Base-by-base conservation (phyloP, 2,888 invertebrate genomes). In the Leptinotarsa rubiginosa region DNA sequence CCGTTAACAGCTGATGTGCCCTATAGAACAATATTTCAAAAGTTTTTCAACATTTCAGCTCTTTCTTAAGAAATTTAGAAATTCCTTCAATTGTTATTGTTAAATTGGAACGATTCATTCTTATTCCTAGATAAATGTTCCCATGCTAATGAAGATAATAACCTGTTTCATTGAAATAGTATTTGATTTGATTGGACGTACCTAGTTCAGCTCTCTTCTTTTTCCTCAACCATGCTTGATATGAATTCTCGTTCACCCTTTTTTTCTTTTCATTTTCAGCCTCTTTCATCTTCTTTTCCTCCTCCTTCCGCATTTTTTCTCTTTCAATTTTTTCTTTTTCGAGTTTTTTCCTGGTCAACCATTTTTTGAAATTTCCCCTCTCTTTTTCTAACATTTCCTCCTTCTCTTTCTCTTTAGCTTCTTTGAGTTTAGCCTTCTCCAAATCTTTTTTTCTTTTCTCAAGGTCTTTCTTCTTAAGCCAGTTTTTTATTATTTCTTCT, bases 201-300 rank as follows among this genome's bases (percentile, higher is more conserved):
- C 92, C 89, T 88, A 91, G 90, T 72, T 90, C 89, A 16, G 89
- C 88, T 73, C 91, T 90, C 71, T 91, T 90, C 78, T 93, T 93
- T 79, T 88, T 90, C 67, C 88, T 88, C 47, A 89, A 86, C 93
- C 93, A 93, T 59, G 85, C 73, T 56, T 85, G 83, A 80, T 81
- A 87, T 64, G 79, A 82, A 5, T 84, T 72, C 54, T 86, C 82
- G 74, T 83, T 85, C 56, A 85, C 85, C 15, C 79, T 76, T 66
- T 86, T 83, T 13, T 84, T 84, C 65, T 87, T 85, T 72, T 84
- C 82, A 59, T 86, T 86, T 25, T 85, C 84, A 65, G 86, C 86
- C 20, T 84, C 85, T 52, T 78, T 80, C 65, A 85, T 66, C 65
- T 87, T 83, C 64, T 86, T 84, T 70, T 88, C 80, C 72, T 88